Conservation (phyloP, 53 echinoderm and acorn worm genomes). For the Zoroaster sp. region DNA sequence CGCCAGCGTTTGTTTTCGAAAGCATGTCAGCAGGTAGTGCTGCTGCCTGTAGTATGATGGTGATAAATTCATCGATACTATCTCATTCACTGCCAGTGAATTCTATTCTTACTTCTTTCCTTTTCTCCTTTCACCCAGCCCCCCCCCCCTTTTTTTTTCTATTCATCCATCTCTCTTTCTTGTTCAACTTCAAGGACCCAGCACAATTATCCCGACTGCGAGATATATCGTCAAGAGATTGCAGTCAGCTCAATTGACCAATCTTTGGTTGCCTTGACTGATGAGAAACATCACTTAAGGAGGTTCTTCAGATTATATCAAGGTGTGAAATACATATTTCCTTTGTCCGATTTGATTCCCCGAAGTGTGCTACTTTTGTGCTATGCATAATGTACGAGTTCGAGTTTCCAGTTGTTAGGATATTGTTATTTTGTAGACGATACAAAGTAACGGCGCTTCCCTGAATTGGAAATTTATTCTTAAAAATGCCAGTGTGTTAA, state of each 20-base stretch:
- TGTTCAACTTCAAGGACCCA: slow-evolving; percentile 19
- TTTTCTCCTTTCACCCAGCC: neutral
- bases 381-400: slow-evolving; percentile 27
- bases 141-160: neutral
- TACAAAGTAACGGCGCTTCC: neutral
- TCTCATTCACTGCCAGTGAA: no score
- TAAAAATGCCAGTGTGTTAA: neutral
- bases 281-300: slow-evolving; percentile 50
- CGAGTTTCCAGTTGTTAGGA: neutral
- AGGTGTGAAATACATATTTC: slow-evolving; percentile 52
- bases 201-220: slow-evolving; percentile 6
- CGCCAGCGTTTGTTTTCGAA: neutral
- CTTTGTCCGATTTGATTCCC: slow-evolving; percentile 17
- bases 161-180: neutral
- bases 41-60: neutral
- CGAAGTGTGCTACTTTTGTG: slow-evolving; percentile 43
- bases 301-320: slow-evolving; percentile 19
- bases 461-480: neutral
- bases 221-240: slow-evolving; percentile 27
- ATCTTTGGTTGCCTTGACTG: neutral
- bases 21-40: neutral
- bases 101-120: no score
- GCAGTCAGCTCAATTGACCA: slow-evolving; percentile 18
- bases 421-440: neutral
- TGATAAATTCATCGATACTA: neutral